phyloP scores from a whole-genome alignment of 2,888 invertebrate species.

The Tachina fera region DNA sequence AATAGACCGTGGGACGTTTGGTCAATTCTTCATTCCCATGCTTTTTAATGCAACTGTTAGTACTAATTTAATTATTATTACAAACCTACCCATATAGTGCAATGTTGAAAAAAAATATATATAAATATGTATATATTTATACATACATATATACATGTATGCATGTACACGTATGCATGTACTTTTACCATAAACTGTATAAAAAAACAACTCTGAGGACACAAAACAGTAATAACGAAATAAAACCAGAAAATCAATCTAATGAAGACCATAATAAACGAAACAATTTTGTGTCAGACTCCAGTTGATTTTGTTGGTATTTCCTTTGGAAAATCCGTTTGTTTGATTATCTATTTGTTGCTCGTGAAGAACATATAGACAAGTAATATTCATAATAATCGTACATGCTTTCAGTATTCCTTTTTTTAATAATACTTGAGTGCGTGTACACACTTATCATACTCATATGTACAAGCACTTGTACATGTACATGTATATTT shows the following conservation, averaged over 20 bases:
- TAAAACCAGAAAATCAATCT: neutral
- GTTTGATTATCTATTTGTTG: neutral
- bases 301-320: neutral
- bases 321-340: neutral
- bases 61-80: neutral
- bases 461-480: no score
- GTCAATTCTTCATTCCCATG: no score
- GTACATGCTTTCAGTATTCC: no score
- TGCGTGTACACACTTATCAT: no score
- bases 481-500: no score
- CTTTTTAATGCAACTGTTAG: no score
- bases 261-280: neutral
- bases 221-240: neutral
- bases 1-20: no score
- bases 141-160: neutral
- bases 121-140: neutral
- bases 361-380: no score
- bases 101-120: neutral
- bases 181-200: no score
- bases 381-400: no score
- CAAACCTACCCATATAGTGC: neutral
- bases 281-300: neutral
- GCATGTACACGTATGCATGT: neutral
- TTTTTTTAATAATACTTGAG: no score
- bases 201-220: neutral